These are phyloP conservation scores for Luffia ferchaultella DNA, from an alignment of 2,888 invertebrate species.

Conservation along the genomic window DNA sequence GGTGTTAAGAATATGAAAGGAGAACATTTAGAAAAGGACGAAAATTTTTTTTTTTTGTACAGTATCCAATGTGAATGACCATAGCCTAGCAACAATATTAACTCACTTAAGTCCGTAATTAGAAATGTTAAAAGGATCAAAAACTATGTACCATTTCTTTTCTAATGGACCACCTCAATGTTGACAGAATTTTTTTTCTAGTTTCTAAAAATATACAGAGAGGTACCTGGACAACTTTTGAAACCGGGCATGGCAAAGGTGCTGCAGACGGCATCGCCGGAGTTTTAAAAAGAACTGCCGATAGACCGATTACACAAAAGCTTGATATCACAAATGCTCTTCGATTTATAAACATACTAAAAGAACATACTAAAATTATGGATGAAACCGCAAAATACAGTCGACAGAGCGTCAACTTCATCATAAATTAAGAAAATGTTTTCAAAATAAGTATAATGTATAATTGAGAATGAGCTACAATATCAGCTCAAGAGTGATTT, in stretches of 20 bases:
- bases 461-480: not conserved
- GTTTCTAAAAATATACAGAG: not conserved
- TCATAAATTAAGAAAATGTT: too few species aligned
- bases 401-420: too few species aligned
- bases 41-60: slow-evolving; percentile 4
- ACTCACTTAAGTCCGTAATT: slow-evolving; percentile 1
- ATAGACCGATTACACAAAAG: not conserved
- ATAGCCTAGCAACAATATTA: slow-evolving; percentile 2
- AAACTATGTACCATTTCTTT: not conserved
- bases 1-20: not conserved
- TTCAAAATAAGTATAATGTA: not conserved
- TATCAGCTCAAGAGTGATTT: not conserved
- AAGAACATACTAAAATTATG: too few species aligned
- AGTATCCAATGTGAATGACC: not conserved
- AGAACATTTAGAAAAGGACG: not conserved
- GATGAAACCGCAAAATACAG: too few species aligned
- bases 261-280: slow-evolving; percentile 7
- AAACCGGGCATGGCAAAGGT: slow-evolving; percentile 6
- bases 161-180: slow-evolving; percentile 9
- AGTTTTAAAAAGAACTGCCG: not conserved
- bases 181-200: slow-evolving; percentile 12
- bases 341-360: too few species aligned
- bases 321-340: slow-evolving; percentile 6
- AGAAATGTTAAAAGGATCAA: slow-evolving; percentile 1
- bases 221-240: slow-evolving; percentile 5